These are phyloP conservation scores for Notodonta ziczac DNA, from an alignment of 2,888 invertebrate species.

Conservation along the genomic window DNA sequence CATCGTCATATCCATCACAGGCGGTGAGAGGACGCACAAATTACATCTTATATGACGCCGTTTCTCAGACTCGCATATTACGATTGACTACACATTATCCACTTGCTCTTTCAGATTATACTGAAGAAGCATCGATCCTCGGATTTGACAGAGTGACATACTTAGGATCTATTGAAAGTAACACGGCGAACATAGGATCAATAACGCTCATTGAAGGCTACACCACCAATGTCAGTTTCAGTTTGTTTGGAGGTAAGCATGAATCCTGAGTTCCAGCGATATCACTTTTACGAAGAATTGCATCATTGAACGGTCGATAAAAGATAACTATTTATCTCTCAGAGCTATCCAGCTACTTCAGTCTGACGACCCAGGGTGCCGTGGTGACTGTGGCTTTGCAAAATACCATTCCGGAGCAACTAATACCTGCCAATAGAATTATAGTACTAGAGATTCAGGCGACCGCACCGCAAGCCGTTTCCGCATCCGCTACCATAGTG, in stretches of 20 bases:
- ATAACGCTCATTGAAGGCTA: slow-evolving; percentile 46
- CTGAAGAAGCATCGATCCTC: slow-evolving; percentile 23
- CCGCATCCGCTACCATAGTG: slow-evolving; percentile 46
- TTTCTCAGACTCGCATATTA: background rate
- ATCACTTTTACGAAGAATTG: background rate
- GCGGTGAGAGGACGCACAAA: slow-evolving; percentile 26
- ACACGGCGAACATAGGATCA: slow-evolving; percentile 22
- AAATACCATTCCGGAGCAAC: slow-evolving; percentile 38
- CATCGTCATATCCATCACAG: slow-evolving; percentile 33
- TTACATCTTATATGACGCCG: slow-evolving; percentile 15
- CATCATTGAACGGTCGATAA: background rate
- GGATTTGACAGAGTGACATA: slow-evolving; percentile 43
- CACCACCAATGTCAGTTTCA: slow-evolving; percentile 11
- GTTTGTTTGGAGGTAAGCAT: slow-evolving; percentile 15
- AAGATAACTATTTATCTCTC: background rate
- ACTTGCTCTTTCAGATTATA: slow-evolving; percentile 12
- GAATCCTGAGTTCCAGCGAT: background rate
- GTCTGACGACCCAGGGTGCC: slow-evolving; percentile 10
- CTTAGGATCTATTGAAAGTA: slow-evolving; percentile 36
- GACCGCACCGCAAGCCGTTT: slow-evolving; percentile 28
- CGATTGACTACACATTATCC: background rate
- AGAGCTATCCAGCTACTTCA: slow-evolving; percentile 30
- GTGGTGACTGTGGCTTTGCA: slow-evolving; percentile 20
- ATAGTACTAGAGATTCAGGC: slow-evolving; percentile 45
- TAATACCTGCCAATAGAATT: slow-evolving; percentile 38